A percentile compares a stretch with the other conserved stretches of the same genome.
Conservation (phyloP, 2,888 invertebrate genomes). For the Julus scandinavius region DNA sequence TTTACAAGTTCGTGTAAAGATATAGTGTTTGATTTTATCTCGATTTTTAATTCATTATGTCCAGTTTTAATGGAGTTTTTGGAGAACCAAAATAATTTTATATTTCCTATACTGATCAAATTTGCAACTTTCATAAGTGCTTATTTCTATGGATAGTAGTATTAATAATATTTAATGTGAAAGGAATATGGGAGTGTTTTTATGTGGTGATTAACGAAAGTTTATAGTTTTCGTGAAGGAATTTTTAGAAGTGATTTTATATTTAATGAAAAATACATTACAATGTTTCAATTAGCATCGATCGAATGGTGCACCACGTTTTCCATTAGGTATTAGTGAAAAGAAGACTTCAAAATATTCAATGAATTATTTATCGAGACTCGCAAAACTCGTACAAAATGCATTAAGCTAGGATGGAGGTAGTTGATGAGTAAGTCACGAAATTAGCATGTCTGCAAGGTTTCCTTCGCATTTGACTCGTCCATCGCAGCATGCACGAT, state of each 20-base stretch:
- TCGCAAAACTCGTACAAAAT: neutral
- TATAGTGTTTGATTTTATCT: too few relatives aligned
- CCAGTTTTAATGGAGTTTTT: too few relatives aligned
- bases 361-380: constrained; percentile 18
- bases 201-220: neutral
- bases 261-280: neutral
- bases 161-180: neutral
- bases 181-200: constrained; percentile 10
- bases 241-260: neutral
- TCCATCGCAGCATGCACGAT: constrained; percentile 9
- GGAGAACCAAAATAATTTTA: too few relatives aligned
- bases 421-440: constrained; percentile 11
- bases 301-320: neutral
- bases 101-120: too few relatives aligned
- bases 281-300: neutral
- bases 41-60: too few relatives aligned
- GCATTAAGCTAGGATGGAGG: neutral
- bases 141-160: too few relatives aligned
- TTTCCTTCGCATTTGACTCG: neutral
- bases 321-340: neutral
- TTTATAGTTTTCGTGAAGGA: constrained; percentile 10
- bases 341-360: neutral
- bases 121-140: too few relatives aligned
- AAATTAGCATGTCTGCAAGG: neutral
- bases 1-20: too few relatives aligned